These are phyloP conservation scores for Engystomops pustulosus DNA, from an alignment of 2,113 vertebrate species.

Conservation along the genomic window DNA sequence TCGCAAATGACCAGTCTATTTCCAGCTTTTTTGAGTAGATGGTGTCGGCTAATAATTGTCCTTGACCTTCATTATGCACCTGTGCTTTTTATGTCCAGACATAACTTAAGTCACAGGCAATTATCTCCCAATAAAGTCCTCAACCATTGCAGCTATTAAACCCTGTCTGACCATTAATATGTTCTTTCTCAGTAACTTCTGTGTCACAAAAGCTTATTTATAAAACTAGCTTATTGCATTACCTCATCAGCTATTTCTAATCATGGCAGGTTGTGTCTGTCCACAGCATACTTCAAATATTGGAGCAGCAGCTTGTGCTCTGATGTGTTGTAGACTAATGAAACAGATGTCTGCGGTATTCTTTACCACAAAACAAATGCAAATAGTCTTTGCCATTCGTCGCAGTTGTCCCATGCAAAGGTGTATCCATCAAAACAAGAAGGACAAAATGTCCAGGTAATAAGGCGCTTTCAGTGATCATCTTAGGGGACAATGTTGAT, in stretches of 20 bases:
- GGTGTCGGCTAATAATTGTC: constrained; percentile 48
- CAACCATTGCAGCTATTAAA: constrained; percentile 58
- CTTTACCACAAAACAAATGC: constrained; percentile 9
- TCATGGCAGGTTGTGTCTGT: constrained; percentile 47
- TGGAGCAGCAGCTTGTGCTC: constrained; percentile 31
- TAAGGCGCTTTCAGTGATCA: not conserved
- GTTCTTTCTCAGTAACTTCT: constrained; percentile 59
- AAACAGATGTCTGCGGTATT: constrained; percentile 33
- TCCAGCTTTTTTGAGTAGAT: constrained; percentile 31
- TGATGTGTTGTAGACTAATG: constrained; percentile 40
- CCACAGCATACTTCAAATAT: constrained; percentile 22
- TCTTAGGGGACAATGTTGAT: no score
- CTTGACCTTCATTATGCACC: constrained; percentile 61
- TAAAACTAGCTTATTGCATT: constrained; percentile 49
- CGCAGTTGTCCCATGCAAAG: not conserved
- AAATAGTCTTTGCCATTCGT: constrained; percentile 3
- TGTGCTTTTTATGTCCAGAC: constrained; percentile 58
- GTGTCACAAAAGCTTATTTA: constrained; percentile 57
- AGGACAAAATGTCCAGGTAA: no score
- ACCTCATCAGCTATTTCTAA: constrained; percentile 56
- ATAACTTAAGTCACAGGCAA: constrained; percentile 60
- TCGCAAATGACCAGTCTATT: constrained; percentile 40
- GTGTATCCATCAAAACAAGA: not conserved
- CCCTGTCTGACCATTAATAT: constrained; percentile 57
- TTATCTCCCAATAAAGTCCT: constrained; percentile 58